phyloP scores from a whole-genome alignment of 2,113 vertebrate species.

The Oryzias celebensis region DNA sequence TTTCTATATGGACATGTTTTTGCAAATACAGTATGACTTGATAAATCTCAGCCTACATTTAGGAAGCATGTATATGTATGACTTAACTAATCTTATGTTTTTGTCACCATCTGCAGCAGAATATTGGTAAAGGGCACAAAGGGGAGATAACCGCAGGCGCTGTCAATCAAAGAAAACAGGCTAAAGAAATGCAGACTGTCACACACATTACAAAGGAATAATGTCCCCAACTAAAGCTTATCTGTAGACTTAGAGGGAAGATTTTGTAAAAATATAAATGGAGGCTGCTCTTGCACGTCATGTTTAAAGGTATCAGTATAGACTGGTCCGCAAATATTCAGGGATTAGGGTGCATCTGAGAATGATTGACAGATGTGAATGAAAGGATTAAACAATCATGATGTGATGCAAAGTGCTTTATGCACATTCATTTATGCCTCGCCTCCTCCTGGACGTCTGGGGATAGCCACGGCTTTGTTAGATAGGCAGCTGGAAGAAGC shows the following conservation, averaged over 20 bases:
- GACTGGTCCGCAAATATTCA: conserved; percentile 49
- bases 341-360: conserved; percentile 58
- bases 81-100: conserved; percentile 36
- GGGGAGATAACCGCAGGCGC: conserved; percentile 33
- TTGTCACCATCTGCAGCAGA: conserved; percentile 31
- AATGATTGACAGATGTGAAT: conserved; percentile 60
- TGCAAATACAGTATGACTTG: conserved; percentile 3
- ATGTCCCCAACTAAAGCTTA: conserved; percentile 45
- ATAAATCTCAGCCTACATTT: conserved; percentile 10
- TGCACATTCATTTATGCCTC: conserved; percentile 56
- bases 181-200: conserved; percentile 45
- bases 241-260: conserved; percentile 38
- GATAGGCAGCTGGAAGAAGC: conserved; percentile 38
- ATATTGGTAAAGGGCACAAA: conserved; percentile 42
- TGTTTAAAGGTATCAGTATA: conserved; percentile 50
- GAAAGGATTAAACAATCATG: conserved; percentile 63
- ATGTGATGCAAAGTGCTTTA: conserved; percentile 63
- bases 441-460: conserved; percentile 27
- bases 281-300: conserved; percentile 35
- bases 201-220: conserved; percentile 38
- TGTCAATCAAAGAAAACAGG: conserved; percentile 39
- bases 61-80: conserved; percentile 22
- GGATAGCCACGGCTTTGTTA: conserved; percentile 36
- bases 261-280: conserved; percentile 42
- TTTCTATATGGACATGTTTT: not conserved